These are phyloP conservation scores for Hydrophis major DNA, from an alignment of 2,797 vertebrate species.

Conservation along the genomic window DNA sequence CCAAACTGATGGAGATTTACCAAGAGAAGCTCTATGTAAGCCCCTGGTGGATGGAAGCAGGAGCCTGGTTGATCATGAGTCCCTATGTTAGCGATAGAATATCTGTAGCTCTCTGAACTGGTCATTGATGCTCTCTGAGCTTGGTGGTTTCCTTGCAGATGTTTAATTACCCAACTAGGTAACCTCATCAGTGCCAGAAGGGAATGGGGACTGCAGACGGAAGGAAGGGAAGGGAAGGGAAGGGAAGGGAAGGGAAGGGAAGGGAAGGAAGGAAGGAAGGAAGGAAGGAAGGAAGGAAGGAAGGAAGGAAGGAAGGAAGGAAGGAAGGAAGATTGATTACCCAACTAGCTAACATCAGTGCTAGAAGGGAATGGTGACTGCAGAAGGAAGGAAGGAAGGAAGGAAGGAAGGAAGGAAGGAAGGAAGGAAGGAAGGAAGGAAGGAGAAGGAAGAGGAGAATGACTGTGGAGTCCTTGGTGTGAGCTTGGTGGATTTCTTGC, in stretches of 20 bases:
- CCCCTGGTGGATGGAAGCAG: background rate
- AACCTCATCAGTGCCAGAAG: background rate
- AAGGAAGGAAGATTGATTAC: no score
- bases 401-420: background rate
- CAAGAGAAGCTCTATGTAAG: slow-evolving; percentile 96
- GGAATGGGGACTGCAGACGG: background rate
- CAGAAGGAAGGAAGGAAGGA: no score
- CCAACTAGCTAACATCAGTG: no score
- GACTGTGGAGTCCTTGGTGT: no score
- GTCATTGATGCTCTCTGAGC: background rate
- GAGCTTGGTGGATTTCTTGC: no score
- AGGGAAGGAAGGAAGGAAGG: no score
- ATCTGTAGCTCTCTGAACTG: background rate
- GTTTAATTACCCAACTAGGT: no score
- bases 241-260: background rate
- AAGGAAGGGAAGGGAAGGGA: background rate
- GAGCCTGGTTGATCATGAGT: background rate
- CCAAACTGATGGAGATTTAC: slow-evolving; percentile 91
- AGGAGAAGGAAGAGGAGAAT: background rate
- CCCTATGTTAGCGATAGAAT: background rate
- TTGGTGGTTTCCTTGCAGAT: background rate
- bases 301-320: background rate
- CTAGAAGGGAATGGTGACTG: no score
- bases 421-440: background rate
- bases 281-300: no score